phyloP scores from a whole-genome alignment of 2,888 invertebrate genomes.

The Erebia palarica region DNA sequence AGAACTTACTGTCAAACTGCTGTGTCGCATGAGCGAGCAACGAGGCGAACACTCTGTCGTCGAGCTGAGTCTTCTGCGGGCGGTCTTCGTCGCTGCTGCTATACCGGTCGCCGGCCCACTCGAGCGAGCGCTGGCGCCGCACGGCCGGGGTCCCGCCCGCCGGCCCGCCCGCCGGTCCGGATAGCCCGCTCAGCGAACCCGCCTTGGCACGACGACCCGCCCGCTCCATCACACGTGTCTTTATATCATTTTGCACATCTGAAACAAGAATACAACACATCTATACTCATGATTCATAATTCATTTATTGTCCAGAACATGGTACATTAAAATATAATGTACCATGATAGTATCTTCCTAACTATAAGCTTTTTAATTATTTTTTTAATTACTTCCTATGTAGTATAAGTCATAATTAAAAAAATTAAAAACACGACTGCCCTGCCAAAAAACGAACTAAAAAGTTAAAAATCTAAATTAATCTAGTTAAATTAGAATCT shows the following conservation, averaged over 20 bases:
- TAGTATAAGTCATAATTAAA: too few species aligned
- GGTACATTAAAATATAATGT: too few species aligned
- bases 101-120: constrained; percentile 82
- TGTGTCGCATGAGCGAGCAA: constrained; percentile 80
- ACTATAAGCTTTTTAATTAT: too few species aligned
- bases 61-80: constrained; percentile 76
- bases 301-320: too few species aligned
- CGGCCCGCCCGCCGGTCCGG: constrained; percentile 60
- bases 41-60: constrained; percentile 78
- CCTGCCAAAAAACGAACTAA: too few species aligned
- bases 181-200: constrained; percentile 72
- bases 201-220: constrained; percentile 73
- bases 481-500: too few species aligned
- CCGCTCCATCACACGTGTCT: constrained; percentile 69
- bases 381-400: too few species aligned
- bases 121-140: constrained; percentile 81
- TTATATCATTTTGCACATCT: constrained; percentile 71
- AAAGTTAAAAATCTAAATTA: too few species aligned
- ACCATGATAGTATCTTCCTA: too few species aligned
- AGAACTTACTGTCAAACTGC: constrained; percentile 76
- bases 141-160: constrained; percentile 56
- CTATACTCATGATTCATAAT: too few species aligned
- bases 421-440: too few species aligned
- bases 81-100: constrained; percentile 81
- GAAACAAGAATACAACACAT: constrained; percentile 45